Conservation (phyloP, 2,888 invertebrate genomes). For the Tineola bisselliella region DNA sequence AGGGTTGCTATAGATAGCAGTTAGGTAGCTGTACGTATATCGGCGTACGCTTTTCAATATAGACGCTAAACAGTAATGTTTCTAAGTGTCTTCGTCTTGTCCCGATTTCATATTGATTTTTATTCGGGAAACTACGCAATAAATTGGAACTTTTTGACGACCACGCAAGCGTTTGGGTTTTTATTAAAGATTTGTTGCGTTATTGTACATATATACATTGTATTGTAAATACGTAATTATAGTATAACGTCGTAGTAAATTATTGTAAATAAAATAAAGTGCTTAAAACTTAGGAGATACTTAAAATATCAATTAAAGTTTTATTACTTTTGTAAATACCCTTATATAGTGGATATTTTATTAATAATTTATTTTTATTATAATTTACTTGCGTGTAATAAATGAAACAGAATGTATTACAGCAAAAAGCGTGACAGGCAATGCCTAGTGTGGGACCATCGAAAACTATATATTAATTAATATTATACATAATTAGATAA, state of each 20-base stretch:
- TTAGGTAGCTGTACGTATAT: background rate
- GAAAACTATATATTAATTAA: too few species aligned
- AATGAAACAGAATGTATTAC: too few species aligned
- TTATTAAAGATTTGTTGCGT: background rate
- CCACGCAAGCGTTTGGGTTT: background rate
- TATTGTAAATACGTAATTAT: background rate
- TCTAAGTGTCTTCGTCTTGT: background rate
- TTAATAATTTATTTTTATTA: too few species aligned
- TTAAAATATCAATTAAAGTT: background rate
- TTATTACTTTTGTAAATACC: background rate
- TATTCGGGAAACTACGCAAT: background rate
- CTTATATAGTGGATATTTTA: too few species aligned
- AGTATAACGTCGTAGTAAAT: background rate
- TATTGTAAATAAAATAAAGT: background rate
- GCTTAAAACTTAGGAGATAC: background rate
- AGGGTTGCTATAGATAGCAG: slow-evolving; percentile 7
- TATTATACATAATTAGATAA: too few species aligned
- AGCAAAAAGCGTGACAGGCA: too few species aligned
- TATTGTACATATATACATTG: background rate
- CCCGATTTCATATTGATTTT: background rate
- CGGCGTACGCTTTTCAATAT: background rate
- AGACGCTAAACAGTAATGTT: slow-evolving; percentile 1
- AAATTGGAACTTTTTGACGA: background rate
- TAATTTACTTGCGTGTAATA: too few species aligned
- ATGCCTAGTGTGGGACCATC: too few species aligned